A percentile compares a stretch with the other conserved stretches of the same genome.
These are phyloP conservation scores for Drosophila differens DNA, from an alignment of 2,888 invertebrate genomes.

Conservation along the genomic window DNA sequence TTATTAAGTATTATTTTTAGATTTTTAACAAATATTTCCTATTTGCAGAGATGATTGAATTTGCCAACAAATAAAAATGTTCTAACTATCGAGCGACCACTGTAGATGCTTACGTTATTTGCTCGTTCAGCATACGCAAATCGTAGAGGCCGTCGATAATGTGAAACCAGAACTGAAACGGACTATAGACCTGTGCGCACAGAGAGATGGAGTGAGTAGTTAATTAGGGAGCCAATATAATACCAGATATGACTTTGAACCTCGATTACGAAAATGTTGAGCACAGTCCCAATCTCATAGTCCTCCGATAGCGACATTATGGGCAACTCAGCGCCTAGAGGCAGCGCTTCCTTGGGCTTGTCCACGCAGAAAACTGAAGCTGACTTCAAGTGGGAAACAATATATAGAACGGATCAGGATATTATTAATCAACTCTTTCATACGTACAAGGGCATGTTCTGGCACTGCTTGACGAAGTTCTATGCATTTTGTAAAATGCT, in stretches of 20 bases:
- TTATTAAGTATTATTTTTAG: background rate
- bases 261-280: slow-evolving; percentile 10
- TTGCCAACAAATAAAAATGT: background rate
- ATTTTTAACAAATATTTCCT: too few species aligned
- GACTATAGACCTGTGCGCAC: slow-evolving; percentile 34
- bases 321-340: background rate
- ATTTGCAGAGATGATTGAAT: too few species aligned
- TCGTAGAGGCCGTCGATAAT: background rate
- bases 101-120: slow-evolving; percentile 29
- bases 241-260: background rate
- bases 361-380: slow-evolving; percentile 23
- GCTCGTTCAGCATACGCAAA: fast-evolving
- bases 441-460: background rate
- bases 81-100: background rate
- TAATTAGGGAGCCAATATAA: too few species aligned
- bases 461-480: background rate
- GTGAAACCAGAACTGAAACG: slow-evolving; percentile 62
- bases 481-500: too few species aligned
- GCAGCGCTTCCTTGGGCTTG: slow-evolving; percentile 24
- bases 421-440: background rate
- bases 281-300: background rate
- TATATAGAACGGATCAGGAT: background rate
- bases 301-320: background rate
- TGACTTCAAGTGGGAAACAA: slow-evolving; percentile 23
- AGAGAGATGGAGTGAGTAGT: background rate